Base-by-base conservation (phyloP, 2,113 vertebrate species). In the Condylura cristata region DNA sequence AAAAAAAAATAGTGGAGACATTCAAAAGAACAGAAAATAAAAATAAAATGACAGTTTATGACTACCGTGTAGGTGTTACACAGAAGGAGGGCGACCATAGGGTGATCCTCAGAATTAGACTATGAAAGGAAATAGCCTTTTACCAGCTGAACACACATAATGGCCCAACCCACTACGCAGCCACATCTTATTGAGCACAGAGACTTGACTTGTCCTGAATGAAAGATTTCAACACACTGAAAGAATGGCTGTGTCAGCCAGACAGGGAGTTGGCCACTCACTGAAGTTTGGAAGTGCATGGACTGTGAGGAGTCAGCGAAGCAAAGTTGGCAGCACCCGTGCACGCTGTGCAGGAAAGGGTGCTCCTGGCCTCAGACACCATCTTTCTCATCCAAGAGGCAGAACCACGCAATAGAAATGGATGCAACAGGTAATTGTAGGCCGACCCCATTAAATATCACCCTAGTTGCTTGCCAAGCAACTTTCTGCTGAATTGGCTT, bases 21-120 rank as follows among this genome's bases (percentile, higher is more conserved):
- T 86, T 92, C 87, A 83, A 93, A 92, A 91, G 93, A 89, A 94
- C 87, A 91, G 84, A 93, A 96, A 90, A 95, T 86, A 89, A 96
- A 92, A 91, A 56, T 74, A 68, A 92, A 72, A 84, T 58, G 78
- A 86, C 60, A 84, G 82, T 86, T 97, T 75, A 86, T 81, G 71
- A 79, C 53, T 48, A 17, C 65, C 30, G 70, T 13, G 68, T 86
- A 78, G 78, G 78, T 75, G 78, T 82, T 53, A 20, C 1, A 58
- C 41, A 32, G 71, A 60, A 90, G 66, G 68, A 85, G n/a, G 79
- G 51, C 74, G 70, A 68, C 32, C 41, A 20, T 56, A 51, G 63
- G 32, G 37, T 60, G 58, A 82, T 58, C 65, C 8, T 14, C 56
- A 39, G 41, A 82, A 46, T 70, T 51, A 71, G 72, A 10, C 56